Evolutionary conservation across 2,888 invertebrate genomes (phyloP).

Genomic region (Euspilapteryx auroguttella): DNA sequence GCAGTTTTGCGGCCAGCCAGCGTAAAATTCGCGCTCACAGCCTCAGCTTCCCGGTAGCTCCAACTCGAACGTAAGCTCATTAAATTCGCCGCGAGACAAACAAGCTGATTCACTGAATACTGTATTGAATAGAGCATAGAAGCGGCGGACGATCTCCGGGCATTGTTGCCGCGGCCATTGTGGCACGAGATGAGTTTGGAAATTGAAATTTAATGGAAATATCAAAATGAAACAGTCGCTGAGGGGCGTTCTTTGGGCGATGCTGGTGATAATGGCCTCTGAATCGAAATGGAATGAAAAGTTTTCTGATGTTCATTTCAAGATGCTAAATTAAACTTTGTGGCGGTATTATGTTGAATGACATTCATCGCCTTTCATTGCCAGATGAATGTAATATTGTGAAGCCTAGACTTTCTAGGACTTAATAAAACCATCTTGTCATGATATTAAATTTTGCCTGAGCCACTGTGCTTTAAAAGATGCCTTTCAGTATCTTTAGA

Average conservation of each 20-base stretch:
- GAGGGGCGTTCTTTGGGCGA: slow-evolving; percentile 20
- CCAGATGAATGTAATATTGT: neutral
- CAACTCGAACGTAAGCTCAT: slow-evolving; percentile 9
- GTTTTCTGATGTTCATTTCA: slow-evolving; percentile 15
- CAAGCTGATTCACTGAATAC: slow-evolving; percentile 5
- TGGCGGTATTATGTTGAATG: slow-evolving; percentile 12
- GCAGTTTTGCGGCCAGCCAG: slow-evolving; percentile 14
- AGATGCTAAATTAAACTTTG: slow-evolving; percentile 22
- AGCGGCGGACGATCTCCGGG: slow-evolving; percentile 15
- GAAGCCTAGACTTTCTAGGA: neutral
- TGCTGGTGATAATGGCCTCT: slow-evolving; percentile 23
- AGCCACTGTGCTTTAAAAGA: too few species aligned
- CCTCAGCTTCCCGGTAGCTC: slow-evolving; percentile 9
- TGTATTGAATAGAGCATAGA: slow-evolving; percentile 3
- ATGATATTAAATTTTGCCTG: neutral
- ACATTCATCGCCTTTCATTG: slow-evolving; percentile 8
- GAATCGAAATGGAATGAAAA: slow-evolving; percentile 18
- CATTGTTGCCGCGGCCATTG: slow-evolving; percentile 19
- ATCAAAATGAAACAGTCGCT: slow-evolving; percentile 30
- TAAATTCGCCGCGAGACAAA: slow-evolving; percentile 8
- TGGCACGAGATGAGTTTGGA: slow-evolving; percentile 28
- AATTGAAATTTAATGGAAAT: slow-evolving; percentile 47
- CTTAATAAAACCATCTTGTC: neutral
- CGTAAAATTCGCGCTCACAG: slow-evolving; percentile 34
- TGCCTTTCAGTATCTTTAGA: too few species aligned